These are phyloP conservation scores for Eupleurogrammus muticus DNA, from an alignment of 2,797 vertebrate genomes.

Conservation along the genomic window DNA sequence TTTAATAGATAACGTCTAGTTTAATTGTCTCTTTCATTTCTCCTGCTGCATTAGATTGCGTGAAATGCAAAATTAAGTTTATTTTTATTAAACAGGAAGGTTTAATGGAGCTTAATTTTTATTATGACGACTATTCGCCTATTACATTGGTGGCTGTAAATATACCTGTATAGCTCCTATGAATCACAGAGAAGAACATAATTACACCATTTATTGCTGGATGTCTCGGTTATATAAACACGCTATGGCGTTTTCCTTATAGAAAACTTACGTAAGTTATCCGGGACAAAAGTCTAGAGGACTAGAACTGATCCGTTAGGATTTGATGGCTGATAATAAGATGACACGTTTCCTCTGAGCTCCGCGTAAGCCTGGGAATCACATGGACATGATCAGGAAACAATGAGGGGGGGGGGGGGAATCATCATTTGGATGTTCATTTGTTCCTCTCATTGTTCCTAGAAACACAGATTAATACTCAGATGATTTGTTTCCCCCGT, in stretches of 20 bases:
- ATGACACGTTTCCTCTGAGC: slow-evolving; percentile 73
- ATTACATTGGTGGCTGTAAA: background rate
- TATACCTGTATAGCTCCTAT: slow-evolving; percentile 3
- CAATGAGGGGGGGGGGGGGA: background rate
- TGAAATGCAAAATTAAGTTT: background rate
- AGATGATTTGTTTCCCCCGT: slow-evolving; percentile 38
- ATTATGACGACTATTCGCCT: background rate
- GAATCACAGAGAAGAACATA: slow-evolving; percentile 4
- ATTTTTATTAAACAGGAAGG: background rate
- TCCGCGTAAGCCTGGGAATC: slow-evolving; percentile 69
- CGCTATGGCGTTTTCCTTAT: slow-evolving; percentile 44
- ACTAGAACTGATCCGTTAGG: slow-evolving; percentile 59
- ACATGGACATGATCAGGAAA: slow-evolving; percentile 46
- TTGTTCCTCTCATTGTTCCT: slow-evolving; percentile 28
- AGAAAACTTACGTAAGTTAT: slow-evolving; percentile 63
- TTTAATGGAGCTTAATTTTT: background rate
- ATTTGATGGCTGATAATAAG: slow-evolving; percentile 74
- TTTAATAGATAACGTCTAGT: no score
- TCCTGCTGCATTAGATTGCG: background rate
- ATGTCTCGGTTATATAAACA: slow-evolving; percentile 49
- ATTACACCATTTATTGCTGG: background rate
- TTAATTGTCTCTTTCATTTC: background rate
- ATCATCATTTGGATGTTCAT: slow-evolving; percentile 43
- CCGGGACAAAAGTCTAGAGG: slow-evolving; percentile 31
- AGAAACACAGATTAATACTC: slow-evolving; percentile 45